phyloP scores from a whole-genome alignment of 2,113 vertebrate species.

The Centropus bengalensis region DNA sequence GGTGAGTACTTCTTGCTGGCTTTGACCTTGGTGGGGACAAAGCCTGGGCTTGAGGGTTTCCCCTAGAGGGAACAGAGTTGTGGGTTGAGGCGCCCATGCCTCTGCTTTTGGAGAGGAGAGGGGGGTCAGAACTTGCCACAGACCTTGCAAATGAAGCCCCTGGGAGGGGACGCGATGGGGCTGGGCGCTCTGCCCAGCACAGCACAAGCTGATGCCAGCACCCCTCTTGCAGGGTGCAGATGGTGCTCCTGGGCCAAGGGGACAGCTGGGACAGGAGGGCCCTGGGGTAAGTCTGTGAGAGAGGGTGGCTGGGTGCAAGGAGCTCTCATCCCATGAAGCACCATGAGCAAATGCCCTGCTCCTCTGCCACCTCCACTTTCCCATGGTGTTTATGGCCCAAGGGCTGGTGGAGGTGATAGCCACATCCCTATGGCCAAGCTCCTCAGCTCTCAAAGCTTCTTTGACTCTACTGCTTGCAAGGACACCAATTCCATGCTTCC shows the following conservation, averaged over 20 bases:
- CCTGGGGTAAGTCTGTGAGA: constrained; percentile 74
- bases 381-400: fast-evolving
- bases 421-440: fast-evolving
- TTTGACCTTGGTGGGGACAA: neutral
- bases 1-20: constrained; percentile 68
- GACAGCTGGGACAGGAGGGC: constrained; percentile 83
- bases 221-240: constrained; percentile 74
- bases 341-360: neutral
- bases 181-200: fast-evolving
- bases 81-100: neutral
- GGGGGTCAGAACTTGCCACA: neutral
- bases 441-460: neutral
- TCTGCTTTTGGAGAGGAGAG: neutral
- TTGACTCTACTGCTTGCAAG: neutral
- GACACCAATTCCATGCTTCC: fast-evolving
- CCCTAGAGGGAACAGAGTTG: neutral
- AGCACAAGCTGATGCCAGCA: fast-evolving
- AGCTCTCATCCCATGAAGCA: neutral
- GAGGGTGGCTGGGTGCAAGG: fast-evolving
- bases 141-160: fast-evolving
- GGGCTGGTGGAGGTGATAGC: neutral
- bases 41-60: neutral
- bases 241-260: constrained; percentile 76
- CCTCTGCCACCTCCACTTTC: fast-evolving
- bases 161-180: fast-evolving